These are phyloP conservation scores for Araneus ventricosus DNA, from an alignment of 1,140 invertebrate genomes.

Conservation along the genomic window DNA sequence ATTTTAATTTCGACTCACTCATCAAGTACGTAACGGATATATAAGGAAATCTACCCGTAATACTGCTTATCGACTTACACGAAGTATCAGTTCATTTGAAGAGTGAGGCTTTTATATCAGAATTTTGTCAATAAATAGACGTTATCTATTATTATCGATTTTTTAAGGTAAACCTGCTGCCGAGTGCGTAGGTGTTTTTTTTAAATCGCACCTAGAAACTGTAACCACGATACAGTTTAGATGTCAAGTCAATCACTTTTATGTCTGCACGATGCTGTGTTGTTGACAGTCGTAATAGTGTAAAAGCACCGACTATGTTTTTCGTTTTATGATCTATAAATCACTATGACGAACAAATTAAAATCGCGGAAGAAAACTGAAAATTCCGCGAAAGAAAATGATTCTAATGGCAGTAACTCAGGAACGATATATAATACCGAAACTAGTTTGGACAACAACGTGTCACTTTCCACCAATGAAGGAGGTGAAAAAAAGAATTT, in stretches of 20 bases:
- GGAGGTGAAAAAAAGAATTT: background rate
- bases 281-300: background rate
- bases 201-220: background rate
- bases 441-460: slow-evolving; percentile 45
- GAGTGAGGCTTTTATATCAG: background rate
- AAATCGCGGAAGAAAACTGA: slow-evolving; percentile 48
- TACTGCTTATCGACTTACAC: background rate
- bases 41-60: no score
- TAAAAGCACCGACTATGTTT: background rate
- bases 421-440: background rate
- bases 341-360: slow-evolving; percentile 51
- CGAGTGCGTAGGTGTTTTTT: background rate
- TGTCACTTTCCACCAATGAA: slow-evolving; percentile 33
- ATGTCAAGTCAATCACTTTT: slow-evolving; percentile 6
- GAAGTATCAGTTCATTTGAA: background rate
- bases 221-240: background rate
- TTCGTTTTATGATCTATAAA: background rate
- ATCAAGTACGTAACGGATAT: no score
- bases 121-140: background rate
- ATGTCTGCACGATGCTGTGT: background rate
- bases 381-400: background rate
- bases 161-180: background rate
- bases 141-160: background rate
- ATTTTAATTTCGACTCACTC: background rate
- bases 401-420: background rate